Evolutionary conservation across 2,113 vertebrate genomes (phyloP).

Genomic region (Platichthys stellatus): DNA sequence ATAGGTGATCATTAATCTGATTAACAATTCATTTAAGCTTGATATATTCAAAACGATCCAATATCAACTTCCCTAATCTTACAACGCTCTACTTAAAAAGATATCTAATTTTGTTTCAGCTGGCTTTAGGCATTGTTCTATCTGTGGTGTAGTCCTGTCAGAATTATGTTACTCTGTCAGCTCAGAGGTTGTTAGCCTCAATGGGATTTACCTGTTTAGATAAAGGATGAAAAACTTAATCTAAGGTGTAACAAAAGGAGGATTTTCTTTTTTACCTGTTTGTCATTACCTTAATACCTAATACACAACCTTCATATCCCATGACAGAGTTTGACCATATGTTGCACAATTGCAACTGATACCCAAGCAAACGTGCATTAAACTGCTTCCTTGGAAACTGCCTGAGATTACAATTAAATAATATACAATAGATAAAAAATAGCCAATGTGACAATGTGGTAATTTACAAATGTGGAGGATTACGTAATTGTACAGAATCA

Average conservation of each 20-base stretch:
- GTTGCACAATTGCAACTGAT: not conserved
- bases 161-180: not conserved
- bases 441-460: too few relatives aligned
- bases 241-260: not conserved
- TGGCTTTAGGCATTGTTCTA: too few relatives aligned
- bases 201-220: not conserved
- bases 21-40: too few relatives aligned
- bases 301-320: too few relatives aligned
- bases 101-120: too few relatives aligned
- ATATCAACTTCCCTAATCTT: too few relatives aligned
- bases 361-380: constrained; percentile 1
- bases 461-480: constrained; percentile 2
- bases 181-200: not conserved
- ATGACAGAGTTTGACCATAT: not conserved
- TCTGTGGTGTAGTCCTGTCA: too few relatives aligned
- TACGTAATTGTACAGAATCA: not conserved
- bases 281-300: not conserved
- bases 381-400: not conserved
- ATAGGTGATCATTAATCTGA: too few relatives aligned
- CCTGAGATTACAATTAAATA: constrained; percentile 6
- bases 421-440: too few relatives aligned
- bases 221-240: not conserved
- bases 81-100: too few relatives aligned
- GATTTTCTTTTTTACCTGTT: not conserved
- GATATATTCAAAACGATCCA: too few relatives aligned